Percentiles rank a stretch among this genome's conserved stretches.
Evolutionary conservation across 2,797 vertebrate species (phyloP).

Genomic region (Clarias laeviceps): DNA sequence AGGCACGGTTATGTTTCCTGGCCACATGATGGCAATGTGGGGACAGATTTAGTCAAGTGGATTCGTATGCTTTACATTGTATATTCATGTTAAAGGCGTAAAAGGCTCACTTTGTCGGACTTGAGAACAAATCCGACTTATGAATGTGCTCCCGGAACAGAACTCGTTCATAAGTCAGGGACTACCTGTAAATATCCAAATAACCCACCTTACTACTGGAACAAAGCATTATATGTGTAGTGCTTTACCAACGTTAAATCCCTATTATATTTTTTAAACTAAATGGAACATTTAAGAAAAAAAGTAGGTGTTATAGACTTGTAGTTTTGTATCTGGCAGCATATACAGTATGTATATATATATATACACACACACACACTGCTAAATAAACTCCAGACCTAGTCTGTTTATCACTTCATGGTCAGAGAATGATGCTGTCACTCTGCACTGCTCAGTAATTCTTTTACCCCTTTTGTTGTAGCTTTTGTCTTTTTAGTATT

Average conservation of each 20-base stretch:
- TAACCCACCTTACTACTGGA: background rate
- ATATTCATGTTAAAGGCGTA: too few species aligned
- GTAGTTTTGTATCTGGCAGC: background rate
- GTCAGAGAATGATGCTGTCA: background rate
- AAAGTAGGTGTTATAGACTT: background rate
- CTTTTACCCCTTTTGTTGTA: background rate
- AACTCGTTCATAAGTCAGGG: too few species aligned
- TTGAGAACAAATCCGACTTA: too few species aligned
- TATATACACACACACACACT: background rate
- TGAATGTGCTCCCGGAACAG: too few species aligned
- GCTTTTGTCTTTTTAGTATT: background rate
- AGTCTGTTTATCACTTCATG: too few species aligned
- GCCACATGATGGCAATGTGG: too few species aligned
- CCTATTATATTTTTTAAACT: too few species aligned
- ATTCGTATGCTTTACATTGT: too few species aligned
- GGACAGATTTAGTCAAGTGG: too few species aligned
- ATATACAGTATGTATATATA: background rate
- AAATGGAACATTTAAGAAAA: background rate
- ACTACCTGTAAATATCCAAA: background rate
- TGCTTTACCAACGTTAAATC: background rate
- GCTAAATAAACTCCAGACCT: background rate
- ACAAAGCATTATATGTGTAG: background rate
- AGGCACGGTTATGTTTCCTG: too few species aligned
- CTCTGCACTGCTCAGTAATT: too few species aligned
- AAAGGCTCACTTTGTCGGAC: too few species aligned